Conservation (phyloP, 37 sponge, comb jelly and placozoan species). For the Axinella damicornis region DNA sequence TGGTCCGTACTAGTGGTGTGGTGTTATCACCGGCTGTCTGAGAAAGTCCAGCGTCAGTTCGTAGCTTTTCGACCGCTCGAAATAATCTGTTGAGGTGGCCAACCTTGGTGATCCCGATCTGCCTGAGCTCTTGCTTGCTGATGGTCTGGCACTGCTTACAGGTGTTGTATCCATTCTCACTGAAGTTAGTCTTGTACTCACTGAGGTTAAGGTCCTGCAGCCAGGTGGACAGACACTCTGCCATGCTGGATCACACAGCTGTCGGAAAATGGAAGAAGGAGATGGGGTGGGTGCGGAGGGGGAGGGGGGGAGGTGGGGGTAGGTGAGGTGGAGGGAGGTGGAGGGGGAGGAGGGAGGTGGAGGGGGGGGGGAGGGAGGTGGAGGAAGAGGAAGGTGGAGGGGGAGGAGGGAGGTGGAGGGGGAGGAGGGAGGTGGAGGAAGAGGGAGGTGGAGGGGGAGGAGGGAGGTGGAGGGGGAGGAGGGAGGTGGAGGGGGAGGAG, state of each 20-base stretch:
- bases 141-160: conserved; percentile 1
- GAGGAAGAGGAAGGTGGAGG: too few species aligned
- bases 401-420: too few species aligned
- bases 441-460: background rate
- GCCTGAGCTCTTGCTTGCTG: conserved; percentile 35
- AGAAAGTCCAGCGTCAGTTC: background rate
- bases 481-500: background rate
- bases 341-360: background rate
- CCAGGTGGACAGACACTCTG: conserved; percentile 57
- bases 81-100: conserved; percentile 70
- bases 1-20: background rate
- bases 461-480: background rate
- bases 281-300: too few species aligned
- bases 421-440: background rate
- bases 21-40: background rate
- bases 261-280: too few species aligned
- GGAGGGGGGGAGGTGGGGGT: too few species aligned
- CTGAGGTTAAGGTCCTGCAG: conserved; percentile 55
- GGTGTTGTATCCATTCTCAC: conserved; percentile 20
- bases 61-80: conserved; percentile 46
- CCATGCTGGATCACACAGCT: background rate
- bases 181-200: conserved; percentile 62
- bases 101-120: conserved; percentile 66
- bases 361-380: background rate
- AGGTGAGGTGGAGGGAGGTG: background rate